Evolutionary conservation across 2,888 invertebrate genomes (phyloP).

Genomic region (Diloba caeruleocephala): DNA sequence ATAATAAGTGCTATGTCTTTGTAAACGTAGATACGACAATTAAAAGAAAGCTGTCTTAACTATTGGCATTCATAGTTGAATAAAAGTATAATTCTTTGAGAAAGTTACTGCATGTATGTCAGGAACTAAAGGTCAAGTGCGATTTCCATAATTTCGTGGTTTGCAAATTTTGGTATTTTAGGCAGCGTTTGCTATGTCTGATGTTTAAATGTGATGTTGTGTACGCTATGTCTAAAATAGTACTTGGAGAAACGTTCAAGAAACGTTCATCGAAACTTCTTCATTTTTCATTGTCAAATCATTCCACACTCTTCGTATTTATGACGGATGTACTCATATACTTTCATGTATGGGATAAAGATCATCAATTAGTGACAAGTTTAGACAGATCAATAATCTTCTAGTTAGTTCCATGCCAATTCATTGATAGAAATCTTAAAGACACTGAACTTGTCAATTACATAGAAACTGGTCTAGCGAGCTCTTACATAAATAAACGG

Average conservation of each 20-base stretch:
- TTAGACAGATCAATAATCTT: slow-evolving; percentile 22
- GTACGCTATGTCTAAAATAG: too few relatives aligned
- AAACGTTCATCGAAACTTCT: neutral
- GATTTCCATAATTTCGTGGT: slow-evolving; percentile 34
- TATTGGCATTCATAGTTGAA: slow-evolving; percentile 50
- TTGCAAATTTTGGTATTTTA: slow-evolving; percentile 19
- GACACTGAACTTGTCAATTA: slow-evolving; percentile 43
- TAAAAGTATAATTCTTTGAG: slow-evolving; percentile 47
- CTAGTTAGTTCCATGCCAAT: slow-evolving; percentile 28
- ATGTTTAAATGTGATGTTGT: too few relatives aligned
- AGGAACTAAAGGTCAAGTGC: slow-evolving; percentile 40
- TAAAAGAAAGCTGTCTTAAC: slow-evolving; percentile 52
- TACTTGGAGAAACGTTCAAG: too few relatives aligned
- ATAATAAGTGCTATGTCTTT: slow-evolving; percentile 27
- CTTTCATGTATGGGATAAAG: neutral
- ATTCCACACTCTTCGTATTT: neutral
- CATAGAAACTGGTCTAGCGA: slow-evolving; percentile 42
- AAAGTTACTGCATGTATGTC: slow-evolving; percentile 47
- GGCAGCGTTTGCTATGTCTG: too few relatives aligned
- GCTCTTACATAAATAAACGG: slow-evolving; percentile 48
- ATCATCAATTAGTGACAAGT: slow-evolving; percentile 18
- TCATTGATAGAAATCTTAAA: slow-evolving; percentile 41
- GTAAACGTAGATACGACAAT: slow-evolving; percentile 49
- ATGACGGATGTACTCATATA: slow-evolving; percentile 2
- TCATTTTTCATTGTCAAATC: neutral